Conservation (phyloP, 37 sponge, comb jelly and placozoan species). For the Cliona cf. orientalis region DNA sequence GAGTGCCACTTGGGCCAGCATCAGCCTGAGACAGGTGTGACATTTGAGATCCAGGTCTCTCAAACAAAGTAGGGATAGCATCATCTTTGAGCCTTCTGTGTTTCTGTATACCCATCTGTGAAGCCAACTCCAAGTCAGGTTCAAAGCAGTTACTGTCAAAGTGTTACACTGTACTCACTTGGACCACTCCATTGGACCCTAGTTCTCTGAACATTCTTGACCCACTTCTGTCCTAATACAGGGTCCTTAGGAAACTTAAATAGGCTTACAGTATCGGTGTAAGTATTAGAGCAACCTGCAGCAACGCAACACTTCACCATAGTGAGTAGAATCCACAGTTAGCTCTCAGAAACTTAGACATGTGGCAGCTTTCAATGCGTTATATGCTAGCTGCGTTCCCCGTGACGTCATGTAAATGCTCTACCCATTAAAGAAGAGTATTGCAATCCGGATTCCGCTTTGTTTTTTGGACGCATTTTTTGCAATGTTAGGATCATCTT, state of each 20-base stretch:
- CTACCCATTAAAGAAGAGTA: neutral
- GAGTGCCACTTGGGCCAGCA: neutral
- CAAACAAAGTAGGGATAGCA: conserved; percentile 16
- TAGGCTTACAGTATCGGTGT: neutral
- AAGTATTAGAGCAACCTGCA: neutral
- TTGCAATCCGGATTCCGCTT: neutral
- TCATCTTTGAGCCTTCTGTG: neutral
- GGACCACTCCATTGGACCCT: neutral
- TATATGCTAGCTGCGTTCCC: neutral
- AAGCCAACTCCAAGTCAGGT: neutral
- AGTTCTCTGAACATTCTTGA: neutral
- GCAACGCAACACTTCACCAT: neutral
- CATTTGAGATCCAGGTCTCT: neutral
- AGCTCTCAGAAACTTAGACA: neutral
- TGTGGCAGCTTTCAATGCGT: neutral
- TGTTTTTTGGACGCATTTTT: neutral
- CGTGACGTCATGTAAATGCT: neutral
- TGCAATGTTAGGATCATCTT: neutral
- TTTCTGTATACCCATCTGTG: conserved; percentile 15
- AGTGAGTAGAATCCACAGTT: too few relatives aligned
- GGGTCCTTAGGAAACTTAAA: neutral
- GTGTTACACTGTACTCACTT: neutral
- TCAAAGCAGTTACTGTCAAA: conserved; percentile 7
- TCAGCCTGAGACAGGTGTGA: neutral
- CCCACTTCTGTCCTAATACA: neutral